Evolutionary conservation across 1,140 invertebrate species (phyloP), one percentile per base, ranked within the genome.

Genomic region (Heliothis virescens): DNA sequence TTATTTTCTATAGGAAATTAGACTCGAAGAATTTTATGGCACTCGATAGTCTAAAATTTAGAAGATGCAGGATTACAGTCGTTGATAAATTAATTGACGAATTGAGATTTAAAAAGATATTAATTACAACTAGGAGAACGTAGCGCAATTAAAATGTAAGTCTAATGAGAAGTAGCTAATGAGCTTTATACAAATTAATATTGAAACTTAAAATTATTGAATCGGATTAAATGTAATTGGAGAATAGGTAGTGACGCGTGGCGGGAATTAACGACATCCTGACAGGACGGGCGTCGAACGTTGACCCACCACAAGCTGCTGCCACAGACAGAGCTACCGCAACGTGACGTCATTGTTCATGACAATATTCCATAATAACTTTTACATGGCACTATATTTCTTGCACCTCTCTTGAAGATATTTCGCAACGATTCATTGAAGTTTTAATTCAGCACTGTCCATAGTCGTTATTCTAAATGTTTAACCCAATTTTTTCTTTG

Each of bases 211-310:
- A 47, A 65, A 65, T n/a, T 57, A 57, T 77, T 77, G 75, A 77
- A 77, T 67, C 41, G 52, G 52, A 77, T 77, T 77, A 67, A 67
- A 67, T 67, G 21, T 67, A 76, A 76, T 76, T 63, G 59, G 18
- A 63, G 73, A 76, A 76, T 55, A 77, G 63, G 75, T 79, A 86
- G 83, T 82, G 87, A 82, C 89, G 89, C 89, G 89, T 92, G 90
- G 85, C 86, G 86, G 86, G 90, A 91, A 93, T 92, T 91, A 91
- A 89, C 86, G 85, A 86, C 88, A 89, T 93, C 91, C 91, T 92
- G 92, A 79, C 90, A 88, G 90, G 88, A 91, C 86, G 87, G 84
- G 78, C 84, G 79, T 62, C 83, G 91, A 82, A 76, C 90, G 85
- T 91, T 92, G 87, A 92, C 89, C 90, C 84, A 79, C 71, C 72